Evolutionary conservation across 2,888 invertebrate genomes (phyloP).

Genomic region (Lasioglossum lativentre): DNA sequence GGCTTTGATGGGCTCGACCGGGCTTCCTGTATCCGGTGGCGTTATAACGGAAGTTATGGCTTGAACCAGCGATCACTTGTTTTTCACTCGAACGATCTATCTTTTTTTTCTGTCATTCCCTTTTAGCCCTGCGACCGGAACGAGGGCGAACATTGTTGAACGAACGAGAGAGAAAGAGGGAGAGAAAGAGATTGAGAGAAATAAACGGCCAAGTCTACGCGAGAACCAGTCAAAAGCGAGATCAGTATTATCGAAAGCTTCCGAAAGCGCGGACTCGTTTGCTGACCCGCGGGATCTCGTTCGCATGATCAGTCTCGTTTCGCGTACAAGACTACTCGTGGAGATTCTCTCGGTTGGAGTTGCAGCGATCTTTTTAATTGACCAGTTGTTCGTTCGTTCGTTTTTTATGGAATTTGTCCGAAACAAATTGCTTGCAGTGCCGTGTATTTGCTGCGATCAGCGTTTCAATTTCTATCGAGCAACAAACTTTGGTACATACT

Average conservation of each 20-base stretch:
- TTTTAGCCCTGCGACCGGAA: conserved; percentile 8
- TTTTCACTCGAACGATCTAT: neutral
- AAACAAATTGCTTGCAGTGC: neutral
- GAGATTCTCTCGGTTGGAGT: neutral
- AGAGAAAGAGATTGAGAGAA: neutral
- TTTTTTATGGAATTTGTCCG: conserved; percentile 1
- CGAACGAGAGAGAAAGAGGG: neutral
- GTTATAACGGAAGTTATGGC: conserved; percentile 86
- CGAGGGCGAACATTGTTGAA: conserved; percentile 1
- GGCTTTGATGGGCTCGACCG: conserved; percentile 92
- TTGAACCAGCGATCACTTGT: conserved; percentile 57
- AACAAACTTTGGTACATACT: neutral
- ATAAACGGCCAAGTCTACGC: neutral
- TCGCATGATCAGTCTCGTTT: neutral
- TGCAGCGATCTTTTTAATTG: neutral
- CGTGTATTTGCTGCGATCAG: neutral
- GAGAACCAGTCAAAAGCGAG: conserved; percentile 12
- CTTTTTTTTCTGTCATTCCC: conserved; percentile 14
- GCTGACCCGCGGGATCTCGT: neutral
- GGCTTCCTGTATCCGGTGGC: conserved; percentile 97
- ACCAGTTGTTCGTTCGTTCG: neutral
- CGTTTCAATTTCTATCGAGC: neutral
- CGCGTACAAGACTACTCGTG: conserved; percentile 17
- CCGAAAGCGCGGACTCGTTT: conserved; percentile 4
- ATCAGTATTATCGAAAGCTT: conserved; percentile 27